Percentiles rank a stretch among this genome's conserved stretches.
phyloP scores from a whole-genome alignment of 1,140 invertebrate genomes.

The Meloidogyne exigua region DNA sequence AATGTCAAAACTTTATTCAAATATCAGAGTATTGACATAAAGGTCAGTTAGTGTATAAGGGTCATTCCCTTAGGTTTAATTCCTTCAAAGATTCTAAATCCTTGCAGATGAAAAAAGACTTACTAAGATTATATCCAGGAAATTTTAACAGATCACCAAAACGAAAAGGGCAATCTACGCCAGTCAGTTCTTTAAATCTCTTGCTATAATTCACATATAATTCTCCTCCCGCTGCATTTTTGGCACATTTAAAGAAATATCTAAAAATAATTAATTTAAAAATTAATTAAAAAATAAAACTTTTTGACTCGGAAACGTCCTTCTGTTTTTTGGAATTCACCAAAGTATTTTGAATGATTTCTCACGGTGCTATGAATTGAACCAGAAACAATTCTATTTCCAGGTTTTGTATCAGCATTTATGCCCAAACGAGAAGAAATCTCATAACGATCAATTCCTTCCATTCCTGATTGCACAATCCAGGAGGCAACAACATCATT shows the following conservation, averaged over 20 bases:
- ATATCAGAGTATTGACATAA: no score
- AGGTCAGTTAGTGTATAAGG: no score
- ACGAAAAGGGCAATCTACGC: constrained; percentile 52
- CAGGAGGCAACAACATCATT: constrained; percentile 38
- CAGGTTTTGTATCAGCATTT: constrained; percentile 45
- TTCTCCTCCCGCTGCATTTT: constrained; percentile 14
- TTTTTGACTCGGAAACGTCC: constrained; percentile 54
- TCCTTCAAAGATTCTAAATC: no score
- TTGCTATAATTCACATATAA: constrained; percentile 35
- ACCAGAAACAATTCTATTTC: constrained; percentile 52
- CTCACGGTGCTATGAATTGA: constrained; percentile 41
- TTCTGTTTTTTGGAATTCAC: constrained; percentile 60
- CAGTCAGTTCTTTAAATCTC: constrained; percentile 40
- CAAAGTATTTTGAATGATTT: constrained; percentile 51
- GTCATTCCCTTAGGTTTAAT: no score
- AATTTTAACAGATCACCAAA: constrained; percentile 57
- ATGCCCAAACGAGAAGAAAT: constrained; percentile 41
- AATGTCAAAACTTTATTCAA: no score
- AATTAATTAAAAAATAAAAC: constrained; percentile 26
- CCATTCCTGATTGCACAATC: constrained; percentile 39
- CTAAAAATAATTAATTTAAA: constrained; percentile 13
- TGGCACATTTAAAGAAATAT: constrained; percentile 13
- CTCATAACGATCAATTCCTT: constrained; percentile 48
- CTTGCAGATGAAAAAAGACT: no score
- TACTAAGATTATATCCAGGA: constrained; percentile 51